A percentile compares a stretch with the other conserved stretches of the same genome.
Conservation (phyloP, 2,797 vertebrate genomes). For the Squalus acanthias region DNA sequence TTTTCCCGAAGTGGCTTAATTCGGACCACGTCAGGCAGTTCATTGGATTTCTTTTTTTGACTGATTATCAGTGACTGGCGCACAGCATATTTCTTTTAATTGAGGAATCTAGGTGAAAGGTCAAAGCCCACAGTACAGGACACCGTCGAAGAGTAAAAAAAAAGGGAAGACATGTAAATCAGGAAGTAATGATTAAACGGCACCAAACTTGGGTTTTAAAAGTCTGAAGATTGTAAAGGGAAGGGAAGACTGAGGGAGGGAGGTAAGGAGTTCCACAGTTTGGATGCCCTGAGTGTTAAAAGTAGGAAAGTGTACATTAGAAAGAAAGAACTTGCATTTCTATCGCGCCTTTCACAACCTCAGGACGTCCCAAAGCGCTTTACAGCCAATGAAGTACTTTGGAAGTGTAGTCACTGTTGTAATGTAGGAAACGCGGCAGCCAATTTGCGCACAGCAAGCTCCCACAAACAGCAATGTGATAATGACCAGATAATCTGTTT, state of each 20-base stretch:
- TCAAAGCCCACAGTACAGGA: neutral
- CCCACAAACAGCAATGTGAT: neutral
- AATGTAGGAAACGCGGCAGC: neutral
- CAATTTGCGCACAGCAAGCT: neutral
- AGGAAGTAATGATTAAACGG: neutral
- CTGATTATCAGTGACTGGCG: slow-evolving; percentile 18
- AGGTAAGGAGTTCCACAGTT: neutral
- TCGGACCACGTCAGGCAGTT: neutral
- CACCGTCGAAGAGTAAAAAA: neutral
- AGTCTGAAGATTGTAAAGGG: neutral
- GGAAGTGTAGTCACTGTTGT: neutral
- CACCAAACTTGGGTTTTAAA: too few relatives aligned
- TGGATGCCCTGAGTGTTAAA: neutral
- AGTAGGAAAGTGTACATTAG: neutral
- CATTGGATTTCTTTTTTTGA: neutral
- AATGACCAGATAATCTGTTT: neutral
- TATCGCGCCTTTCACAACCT: neutral
- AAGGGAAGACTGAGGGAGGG: neutral
- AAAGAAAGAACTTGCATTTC: neutral
- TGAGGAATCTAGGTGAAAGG: neutral
- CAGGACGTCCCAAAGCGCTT: neutral
- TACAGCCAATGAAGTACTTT: neutral
- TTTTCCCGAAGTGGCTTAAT: neutral
- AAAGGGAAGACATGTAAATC: neutral
- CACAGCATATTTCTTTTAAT: neutral